Conservation (phyloP, 2,888 invertebrate species). For the Hybos culiciformis region DNA sequence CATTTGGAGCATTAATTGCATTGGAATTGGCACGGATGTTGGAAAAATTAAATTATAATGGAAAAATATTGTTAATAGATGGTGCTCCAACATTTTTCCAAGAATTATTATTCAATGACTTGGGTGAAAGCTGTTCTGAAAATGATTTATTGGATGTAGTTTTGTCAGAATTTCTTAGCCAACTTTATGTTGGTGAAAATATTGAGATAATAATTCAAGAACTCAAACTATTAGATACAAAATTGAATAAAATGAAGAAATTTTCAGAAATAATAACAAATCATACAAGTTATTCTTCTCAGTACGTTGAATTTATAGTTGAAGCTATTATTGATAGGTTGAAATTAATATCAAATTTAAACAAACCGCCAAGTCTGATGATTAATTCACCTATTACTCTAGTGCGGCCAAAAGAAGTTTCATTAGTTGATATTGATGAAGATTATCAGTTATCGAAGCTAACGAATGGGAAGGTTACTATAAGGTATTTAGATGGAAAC, state of each 20-base stretch:
- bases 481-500: slow-evolving; percentile 56
- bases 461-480: slow-evolving; percentile 42
- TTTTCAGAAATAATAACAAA: slow-evolving; percentile 37
- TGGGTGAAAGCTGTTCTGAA: slow-evolving; percentile 24
- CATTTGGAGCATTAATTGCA: slow-evolving; percentile 68
- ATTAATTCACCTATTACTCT: slow-evolving; percentile 45
- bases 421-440: slow-evolving; percentile 40
- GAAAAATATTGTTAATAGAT: slow-evolving; percentile 63
- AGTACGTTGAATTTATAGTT: slow-evolving; percentile 34
- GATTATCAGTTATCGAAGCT: slow-evolving; percentile 51
- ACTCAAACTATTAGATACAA: slow-evolving; percentile 40
- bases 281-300: slow-evolving; percentile 30
- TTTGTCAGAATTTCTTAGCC: slow-evolving; percentile 26
- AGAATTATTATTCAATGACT: slow-evolving; percentile 27
- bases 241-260: slow-evolving; percentile 42
- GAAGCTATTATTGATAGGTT: slow-evolving; percentile 41
- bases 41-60: slow-evolving; percentile 50
- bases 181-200: slow-evolving; percentile 18
- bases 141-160: slow-evolving; percentile 25
- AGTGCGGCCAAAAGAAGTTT: slow-evolving; percentile 47
- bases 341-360: slow-evolving; percentile 37
- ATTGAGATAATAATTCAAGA: slow-evolving; percentile 27
- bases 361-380: slow-evolving; percentile 17
- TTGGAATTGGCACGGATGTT: slow-evolving; percentile 61
- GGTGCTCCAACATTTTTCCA: slow-evolving; percentile 63